A percentile compares a stretch with the other conserved stretches of the same genome.
These are phyloP conservation scores for Sebastes variabilis DNA, from an alignment of 2,797 vertebrate species.

Conservation along the genomic window DNA sequence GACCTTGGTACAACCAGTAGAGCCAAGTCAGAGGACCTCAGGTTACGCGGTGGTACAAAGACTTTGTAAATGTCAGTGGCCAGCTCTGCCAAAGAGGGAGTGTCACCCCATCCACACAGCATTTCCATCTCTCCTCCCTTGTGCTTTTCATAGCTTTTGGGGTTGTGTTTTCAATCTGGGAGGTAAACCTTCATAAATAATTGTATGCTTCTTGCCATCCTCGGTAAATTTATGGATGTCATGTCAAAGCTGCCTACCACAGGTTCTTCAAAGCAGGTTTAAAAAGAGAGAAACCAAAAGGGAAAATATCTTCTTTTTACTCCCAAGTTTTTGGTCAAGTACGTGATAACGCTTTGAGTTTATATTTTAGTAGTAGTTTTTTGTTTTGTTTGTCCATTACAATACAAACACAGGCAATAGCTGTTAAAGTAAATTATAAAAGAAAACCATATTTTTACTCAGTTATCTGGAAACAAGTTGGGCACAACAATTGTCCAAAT, in stretches of 20 bases:
- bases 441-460: neutral
- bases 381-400: neutral
- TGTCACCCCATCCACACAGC: neutral
- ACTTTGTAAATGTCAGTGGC: neutral
- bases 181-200: conserved; percentile 78
- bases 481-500: neutral
- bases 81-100: neutral
- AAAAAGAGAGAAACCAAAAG: conserved; percentile 36
- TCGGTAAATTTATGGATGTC: conserved; percentile 67
- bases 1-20: too few relatives aligned
- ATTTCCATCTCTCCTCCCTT: conserved; percentile 2
- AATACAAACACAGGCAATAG: neutral
- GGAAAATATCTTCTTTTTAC: conserved; percentile 10
- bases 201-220: conserved; percentile 66
- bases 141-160: conserved; percentile 48
- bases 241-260: conserved; percentile 60
- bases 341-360: neutral
- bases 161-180: conserved; percentile 68
- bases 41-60: neutral
- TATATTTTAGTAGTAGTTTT: neutral
- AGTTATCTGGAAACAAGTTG: neutral
- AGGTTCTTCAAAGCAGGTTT: conserved; percentile 52
- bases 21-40: too few relatives aligned
- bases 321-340: neutral
- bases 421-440: neutral